Evolutionary conservation across 2,797 vertebrate genomes (phyloP).

Genomic region (Macropus fuliginosus): DNA sequence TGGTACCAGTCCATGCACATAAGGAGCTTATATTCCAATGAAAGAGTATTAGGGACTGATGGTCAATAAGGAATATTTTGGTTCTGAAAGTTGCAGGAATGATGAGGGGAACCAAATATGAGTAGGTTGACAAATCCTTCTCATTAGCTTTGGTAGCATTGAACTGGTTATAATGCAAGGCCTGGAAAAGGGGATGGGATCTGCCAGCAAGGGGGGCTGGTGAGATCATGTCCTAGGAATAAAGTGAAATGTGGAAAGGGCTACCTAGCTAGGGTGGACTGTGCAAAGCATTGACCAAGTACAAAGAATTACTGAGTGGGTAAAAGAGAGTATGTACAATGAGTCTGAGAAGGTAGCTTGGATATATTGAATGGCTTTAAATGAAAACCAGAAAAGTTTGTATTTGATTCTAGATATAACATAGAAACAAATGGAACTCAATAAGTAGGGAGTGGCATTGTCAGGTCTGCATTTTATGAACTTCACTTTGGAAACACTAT

Average conservation of each 20-base stretch:
- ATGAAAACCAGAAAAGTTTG: not conserved
- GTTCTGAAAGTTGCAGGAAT: not conserved
- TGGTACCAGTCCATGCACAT: not conserved
- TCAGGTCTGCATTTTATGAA: not conserved
- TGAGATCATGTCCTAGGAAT: not conserved
- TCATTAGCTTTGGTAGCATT: not conserved
- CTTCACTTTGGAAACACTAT: not conserved
- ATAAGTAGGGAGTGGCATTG: not conserved
- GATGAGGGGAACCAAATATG: not conserved
- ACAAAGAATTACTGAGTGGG: not conserved
- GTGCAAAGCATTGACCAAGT: not conserved
- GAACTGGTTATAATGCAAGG: not conserved
- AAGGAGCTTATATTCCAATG: not conserved
- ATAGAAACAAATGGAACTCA: not conserved
- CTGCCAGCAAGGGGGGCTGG: not conserved
- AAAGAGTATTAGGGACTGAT: not conserved
- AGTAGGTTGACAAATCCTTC: not conserved
- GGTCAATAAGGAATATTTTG: not conserved
- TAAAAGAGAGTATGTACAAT: not conserved
- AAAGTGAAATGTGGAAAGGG: not conserved
- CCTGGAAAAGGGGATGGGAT: not conserved
- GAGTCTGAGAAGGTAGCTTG: not conserved
- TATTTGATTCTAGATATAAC: not conserved
- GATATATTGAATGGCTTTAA: not conserved
- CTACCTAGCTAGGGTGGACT: not conserved